Evolutionary conservation across 2,113 vertebrate species (phyloP), one percentile per base, ranked within the genome.

Genomic region (Polypterus senegalus): DNA sequence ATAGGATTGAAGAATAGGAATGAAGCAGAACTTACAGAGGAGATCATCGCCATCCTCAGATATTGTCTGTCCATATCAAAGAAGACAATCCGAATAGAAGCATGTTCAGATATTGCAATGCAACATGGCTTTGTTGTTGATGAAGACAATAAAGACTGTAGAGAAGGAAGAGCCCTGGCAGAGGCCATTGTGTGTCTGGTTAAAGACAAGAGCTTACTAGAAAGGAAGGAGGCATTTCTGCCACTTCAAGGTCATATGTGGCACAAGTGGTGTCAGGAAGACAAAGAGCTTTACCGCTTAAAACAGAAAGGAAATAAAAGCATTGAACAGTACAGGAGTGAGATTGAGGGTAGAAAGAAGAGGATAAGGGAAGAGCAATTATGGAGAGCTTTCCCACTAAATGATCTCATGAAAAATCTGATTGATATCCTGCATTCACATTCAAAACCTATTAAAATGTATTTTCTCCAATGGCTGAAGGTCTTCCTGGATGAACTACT

Each of bases 381-480:
- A 1, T 0, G 65, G 46, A 27, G 27, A 27, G 27, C 27, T 27
- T 27, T 27, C 27, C 27, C 27, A 27, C 27, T 27, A 27, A 27
- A 27, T 27, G 27, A 27, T 27, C 27, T 27, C 27, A 9, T 59
- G 46, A 10, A 59, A 10, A 9, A 6, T n/a, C 11, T 59, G 6
- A 47, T 59, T n/a, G 2, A 5, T 47, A 44, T 63, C 60, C 67
- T 77, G 4, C 44, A 57, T 4, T 63, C 4, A 8, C 5, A 63
- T 46, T 52, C 70, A 55, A 65, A 48, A 7, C 62, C 65, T 0
- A 59, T 4, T 3, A 72, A 70, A 63, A 60, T 69, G 3, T 80
- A 69, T 60, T 83, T 81, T 63, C 66, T 80, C 3, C 69, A 77
- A 10, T 77, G 73, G 77, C n/a, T 80, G 49, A 64, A 66, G 61